These are phyloP conservation scores for Lottia scabra DNA, from an alignment of 2,888 invertebrate species.

Conservation along the genomic window DNA sequence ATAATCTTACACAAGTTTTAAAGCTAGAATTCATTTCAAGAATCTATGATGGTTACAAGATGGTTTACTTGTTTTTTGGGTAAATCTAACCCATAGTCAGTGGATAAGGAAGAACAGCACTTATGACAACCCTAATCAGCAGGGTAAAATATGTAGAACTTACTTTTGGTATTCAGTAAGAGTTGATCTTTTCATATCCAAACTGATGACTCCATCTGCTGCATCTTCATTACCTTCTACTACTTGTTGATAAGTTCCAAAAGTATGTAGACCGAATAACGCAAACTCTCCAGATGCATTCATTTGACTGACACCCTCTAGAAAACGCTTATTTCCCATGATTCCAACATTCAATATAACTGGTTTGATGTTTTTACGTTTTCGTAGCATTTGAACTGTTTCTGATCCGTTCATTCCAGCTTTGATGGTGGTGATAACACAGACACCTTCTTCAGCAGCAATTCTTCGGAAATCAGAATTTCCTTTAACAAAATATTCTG, in stretches of 20 bases:
- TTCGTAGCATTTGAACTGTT: conserved; percentile 36
- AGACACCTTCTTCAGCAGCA: conserved; percentile 55
- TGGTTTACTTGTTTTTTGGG: too few relatives aligned
- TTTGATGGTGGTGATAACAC: conserved; percentile 52
- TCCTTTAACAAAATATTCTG: conserved; percentile 41
- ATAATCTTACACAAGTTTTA: too few relatives aligned
- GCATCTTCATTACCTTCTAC: conserved; percentile 47
- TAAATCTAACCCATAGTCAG: too few relatives aligned
- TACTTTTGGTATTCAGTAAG: background rate
- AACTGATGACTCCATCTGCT: conserved; percentile 48
- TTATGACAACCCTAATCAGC: background rate
- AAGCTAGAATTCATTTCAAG: too few relatives aligned
- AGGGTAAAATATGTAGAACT: background rate
- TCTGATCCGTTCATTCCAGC: conserved; percentile 15
- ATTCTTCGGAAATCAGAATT: conserved; percentile 36
- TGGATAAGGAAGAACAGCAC: too few relatives aligned
- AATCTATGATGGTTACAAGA: too few relatives aligned
- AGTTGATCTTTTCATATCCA: conserved; percentile 31
- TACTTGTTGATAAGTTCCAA: conserved; percentile 35
- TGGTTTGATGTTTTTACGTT: conserved; percentile 40
- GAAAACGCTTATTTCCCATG: conserved; percentile 32
- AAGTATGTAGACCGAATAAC: conserved; percentile 48
- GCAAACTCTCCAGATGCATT: conserved; percentile 44
- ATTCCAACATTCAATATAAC: conserved; percentile 43
- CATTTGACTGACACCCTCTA: conserved; percentile 30